A percentile compares a stretch with the other conserved stretches of the same genome.
These are phyloP conservation scores for Cyclargus thomasi DNA, from an alignment of 1,140 invertebrate genomes.

Conservation along the genomic window DNA sequence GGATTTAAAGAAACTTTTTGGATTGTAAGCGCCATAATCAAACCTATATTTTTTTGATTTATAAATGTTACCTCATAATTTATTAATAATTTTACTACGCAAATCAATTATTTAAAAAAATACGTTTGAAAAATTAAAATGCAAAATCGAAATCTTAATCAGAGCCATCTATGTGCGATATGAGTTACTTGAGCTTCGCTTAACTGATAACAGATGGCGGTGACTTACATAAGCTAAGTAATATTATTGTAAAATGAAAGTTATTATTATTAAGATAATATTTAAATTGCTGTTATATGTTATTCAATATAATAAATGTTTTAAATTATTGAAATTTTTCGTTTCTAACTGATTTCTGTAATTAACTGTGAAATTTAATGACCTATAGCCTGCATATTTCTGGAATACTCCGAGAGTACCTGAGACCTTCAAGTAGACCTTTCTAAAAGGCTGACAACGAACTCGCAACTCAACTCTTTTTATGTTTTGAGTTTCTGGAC, in stretches of 20 bases:
- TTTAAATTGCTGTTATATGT: slow-evolving; percentile 20
- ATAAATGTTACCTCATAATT: too few relatives aligned
- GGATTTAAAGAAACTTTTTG: too few relatives aligned
- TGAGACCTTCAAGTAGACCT: too few relatives aligned
- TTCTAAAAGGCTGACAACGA: too few relatives aligned
- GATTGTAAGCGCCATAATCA: too few relatives aligned
- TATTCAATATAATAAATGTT: slow-evolving; percentile 30
- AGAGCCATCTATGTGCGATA: background rate
- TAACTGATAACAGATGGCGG: background rate
- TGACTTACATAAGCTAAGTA: background rate
- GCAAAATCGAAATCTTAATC: background rate
- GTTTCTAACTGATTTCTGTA: background rate
- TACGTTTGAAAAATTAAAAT: background rate
- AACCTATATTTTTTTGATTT: too few relatives aligned
- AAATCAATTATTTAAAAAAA: background rate
- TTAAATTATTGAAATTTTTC: slow-evolving; percentile 10
- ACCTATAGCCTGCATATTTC: too few relatives aligned
- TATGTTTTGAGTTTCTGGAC: too few relatives aligned
- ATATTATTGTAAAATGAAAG: background rate
- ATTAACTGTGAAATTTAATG: too few relatives aligned
- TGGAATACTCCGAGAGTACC: too few relatives aligned
- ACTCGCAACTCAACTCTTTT: too few relatives aligned
- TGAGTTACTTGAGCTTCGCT: background rate
- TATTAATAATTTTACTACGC: too few relatives aligned
- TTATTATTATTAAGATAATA: background rate